Evolutionary conservation across 2,797 vertebrate genomes (phyloP), one percentile per base, ranked within the genome.

Genomic region (Eospalax fontanierii): DNA sequence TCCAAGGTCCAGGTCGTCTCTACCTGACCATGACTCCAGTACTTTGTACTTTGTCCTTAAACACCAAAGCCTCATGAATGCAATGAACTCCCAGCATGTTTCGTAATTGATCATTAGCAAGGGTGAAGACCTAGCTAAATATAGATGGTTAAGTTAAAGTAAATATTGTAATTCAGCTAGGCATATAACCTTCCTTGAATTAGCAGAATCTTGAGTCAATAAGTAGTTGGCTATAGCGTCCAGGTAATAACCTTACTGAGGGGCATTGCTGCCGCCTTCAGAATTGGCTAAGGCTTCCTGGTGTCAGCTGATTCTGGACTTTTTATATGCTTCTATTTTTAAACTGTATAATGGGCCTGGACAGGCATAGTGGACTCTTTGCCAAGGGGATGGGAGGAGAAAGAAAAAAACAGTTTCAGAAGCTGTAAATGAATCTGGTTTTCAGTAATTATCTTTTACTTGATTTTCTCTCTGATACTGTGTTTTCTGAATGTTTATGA

Each of bases 311-410:
- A 94, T 61, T 85, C 30, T 38, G 38, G 33, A 78, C 40, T 70
- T 59, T 78, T 92, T 16, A 40, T 83, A 46, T 59, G 50, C 2
- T 95, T 96, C 87, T 94, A 94, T 97, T 95, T 94, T 96, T 95
- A 94, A 96, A 90, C 78, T 54, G 85, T 59, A 85, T 43, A 68
- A 65, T 63, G 43, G n/a, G 46, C 66, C 38, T 35, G 18, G 43
- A 18, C 15, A 33, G 57, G 66, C 57, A 90, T 30, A 50, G 59
- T 80, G 9, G 50, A 26, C 16, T 68, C 38, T 54, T 65, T 66
- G 75, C 75, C 81, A 94, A 87, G 10, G 54, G 28, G 38, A 18
- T 4, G n/a, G 40, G 2, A 22, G 35, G n/a, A n/a, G 40, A 57
- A 66, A 54, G 26, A 40, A 59, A 26, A 74, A 82, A 88, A 26